Base-by-base conservation (phyloP, 1,140 invertebrate species). In the Drosophila persimilis region DNA sequence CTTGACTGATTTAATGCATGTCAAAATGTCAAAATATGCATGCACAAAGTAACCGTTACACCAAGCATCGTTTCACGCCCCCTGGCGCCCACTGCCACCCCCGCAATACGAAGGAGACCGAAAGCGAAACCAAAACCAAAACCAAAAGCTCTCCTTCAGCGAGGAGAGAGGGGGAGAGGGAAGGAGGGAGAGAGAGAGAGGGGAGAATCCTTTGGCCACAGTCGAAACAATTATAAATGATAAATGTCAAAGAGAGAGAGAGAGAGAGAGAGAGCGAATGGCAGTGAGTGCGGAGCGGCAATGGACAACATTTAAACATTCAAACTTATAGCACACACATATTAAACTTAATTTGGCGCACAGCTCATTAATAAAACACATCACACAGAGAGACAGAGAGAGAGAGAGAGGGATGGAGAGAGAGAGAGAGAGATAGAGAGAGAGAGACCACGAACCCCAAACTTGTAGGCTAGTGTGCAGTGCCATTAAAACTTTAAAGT, bases 191-290 rank as follows among this genome's bases (percentile, higher is more conserved):
- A n/a, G n/a, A 35, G 52, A 24, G 22, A 31, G 62, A 7, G 29
- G 8, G 3, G 35, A 11, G 35, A 11, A 39, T 56, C 44, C 62
- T 53, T 61, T 48, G 48, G 54, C 55, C 72, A 66, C 58, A 77
- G 81, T 64, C 77, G 86, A 69, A 86, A 85, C 81, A 86, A 86
- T 85, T 85, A 85, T 85, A 85, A 85, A 85, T 85, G 81, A 85
- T 85, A 81, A 88, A 85, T 85, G 83, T 64, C 73, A 80, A 53
- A 64, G 44, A 8, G 62, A 45, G 47, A 60, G 31, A 44, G 55
- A 60, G 31, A 44, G 55, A 56, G 48, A 47, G 61, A 17, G 45
- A 22, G n/a, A 20, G 24, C 31, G 50, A 39, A 22, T 20, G 20
- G 20, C 20, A 26, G 43, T 22, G 43, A 60, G 22, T 43, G 46